Conservation (phyloP, 2,797 vertebrate species). For the Threskiornis aethiopicus region DNA sequence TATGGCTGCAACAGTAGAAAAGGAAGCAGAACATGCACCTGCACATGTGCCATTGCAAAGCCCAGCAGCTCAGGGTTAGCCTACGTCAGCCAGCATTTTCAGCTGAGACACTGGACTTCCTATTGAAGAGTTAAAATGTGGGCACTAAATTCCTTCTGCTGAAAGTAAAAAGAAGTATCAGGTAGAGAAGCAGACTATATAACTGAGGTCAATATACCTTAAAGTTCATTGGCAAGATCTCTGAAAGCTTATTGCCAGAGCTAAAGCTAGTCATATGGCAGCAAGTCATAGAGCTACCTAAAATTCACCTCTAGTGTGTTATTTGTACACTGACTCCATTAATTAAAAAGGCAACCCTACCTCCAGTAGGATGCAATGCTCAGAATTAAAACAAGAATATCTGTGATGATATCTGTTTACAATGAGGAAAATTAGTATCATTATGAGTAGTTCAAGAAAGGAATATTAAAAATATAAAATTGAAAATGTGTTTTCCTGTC, state of each 20-base stretch:
- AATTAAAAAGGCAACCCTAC: background rate
- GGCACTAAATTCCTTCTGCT: background rate
- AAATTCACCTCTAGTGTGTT: background rate
- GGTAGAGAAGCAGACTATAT: background rate
- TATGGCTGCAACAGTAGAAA: background rate
- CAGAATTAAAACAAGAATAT: background rate
- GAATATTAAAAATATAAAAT: background rate
- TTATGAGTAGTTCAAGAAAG: background rate
- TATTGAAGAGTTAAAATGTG: background rate
- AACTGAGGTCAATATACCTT: background rate
- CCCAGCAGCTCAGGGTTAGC: background rate
- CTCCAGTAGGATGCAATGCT: background rate
- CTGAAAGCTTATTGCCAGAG: background rate
- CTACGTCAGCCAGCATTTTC: background rate
- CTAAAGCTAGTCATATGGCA: background rate
- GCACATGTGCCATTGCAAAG: background rate
- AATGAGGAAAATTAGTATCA: background rate
- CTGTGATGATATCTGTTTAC: background rate
- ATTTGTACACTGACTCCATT: background rate
- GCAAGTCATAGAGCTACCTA: background rate
- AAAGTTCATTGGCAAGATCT: background rate
- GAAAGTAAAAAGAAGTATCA: background rate
- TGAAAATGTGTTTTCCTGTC: background rate
- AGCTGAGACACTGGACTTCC: background rate
- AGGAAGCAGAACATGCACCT: background rate